Percentiles rank a stretch among this genome's conserved stretches.
These are phyloP conservation scores for Phymanthus crucifer DNA, from an alignment of 92 coral and sea anemone genomes.

Conservation along the genomic window DNA sequence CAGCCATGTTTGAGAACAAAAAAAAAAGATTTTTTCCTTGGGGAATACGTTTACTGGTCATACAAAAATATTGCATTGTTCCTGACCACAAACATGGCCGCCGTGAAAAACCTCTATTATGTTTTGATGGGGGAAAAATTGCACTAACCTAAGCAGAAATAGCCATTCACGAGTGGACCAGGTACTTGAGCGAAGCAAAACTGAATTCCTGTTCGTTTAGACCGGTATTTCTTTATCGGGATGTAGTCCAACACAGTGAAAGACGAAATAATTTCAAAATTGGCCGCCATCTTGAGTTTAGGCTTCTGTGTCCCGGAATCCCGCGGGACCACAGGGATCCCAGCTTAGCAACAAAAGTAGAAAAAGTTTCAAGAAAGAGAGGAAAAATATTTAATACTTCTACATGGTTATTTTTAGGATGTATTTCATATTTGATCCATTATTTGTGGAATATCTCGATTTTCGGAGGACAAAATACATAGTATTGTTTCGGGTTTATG, in stretches of 20 bases:
- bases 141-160: constrained; percentile 83
- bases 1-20: too few species aligned
- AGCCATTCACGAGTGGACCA: constrained; percentile 97
- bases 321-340: constrained; percentile 35
- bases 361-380: too few species aligned
- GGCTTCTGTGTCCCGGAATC: background rate
- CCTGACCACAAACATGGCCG: too few species aligned
- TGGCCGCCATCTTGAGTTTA: constrained; percentile 79
- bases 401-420: too few species aligned
- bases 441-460: background rate
- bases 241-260: constrained; percentile 76
- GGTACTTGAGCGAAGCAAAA: constrained; percentile 91
- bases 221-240: constrained; percentile 82
- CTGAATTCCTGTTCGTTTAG: constrained; percentile 88
- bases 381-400: too few species aligned
- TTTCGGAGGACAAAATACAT: too few species aligned
- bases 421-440: background rate
- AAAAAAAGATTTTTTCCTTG: too few species aligned
- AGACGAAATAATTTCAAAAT: constrained; percentile 72
- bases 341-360: background rate
- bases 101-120: too few species aligned
- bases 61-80: too few species aligned
- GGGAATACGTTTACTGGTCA: too few species aligned
- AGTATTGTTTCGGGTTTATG: background rate
- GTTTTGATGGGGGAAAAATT: too few species aligned